phyloP scores from a whole-genome alignment of 2,797 vertebrate genomes.

The Platyrinchus mystaceus region DNA sequence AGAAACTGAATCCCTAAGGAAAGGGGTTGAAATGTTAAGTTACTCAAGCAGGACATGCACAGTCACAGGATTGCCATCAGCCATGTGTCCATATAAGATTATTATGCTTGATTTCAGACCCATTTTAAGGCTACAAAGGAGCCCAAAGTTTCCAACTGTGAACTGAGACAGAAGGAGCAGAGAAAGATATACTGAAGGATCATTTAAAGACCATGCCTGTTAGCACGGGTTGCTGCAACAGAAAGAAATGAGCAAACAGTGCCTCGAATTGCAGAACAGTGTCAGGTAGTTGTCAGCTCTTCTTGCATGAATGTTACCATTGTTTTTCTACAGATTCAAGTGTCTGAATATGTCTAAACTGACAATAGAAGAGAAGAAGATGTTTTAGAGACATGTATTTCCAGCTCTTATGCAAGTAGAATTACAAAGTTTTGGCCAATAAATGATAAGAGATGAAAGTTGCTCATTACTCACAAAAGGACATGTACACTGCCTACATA shows the following conservation, averaged over 20 bases:
- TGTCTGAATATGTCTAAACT: neutral
- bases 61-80: rapidly evolving
- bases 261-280: neutral
- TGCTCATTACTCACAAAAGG: neutral
- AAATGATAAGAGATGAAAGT: neutral
- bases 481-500: neutral
- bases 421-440: neutral
- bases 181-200: neutral
- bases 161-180: neutral
- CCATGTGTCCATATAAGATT: neutral
- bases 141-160: neutral
- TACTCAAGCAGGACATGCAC: neutral
- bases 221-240: neutral
- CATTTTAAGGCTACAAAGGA: neutral
- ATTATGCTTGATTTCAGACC: neutral
- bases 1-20: neutral
- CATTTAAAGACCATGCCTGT: neutral
- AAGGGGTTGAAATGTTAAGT: neutral
- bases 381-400: neutral
- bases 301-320: neutral
- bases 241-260: neutral
- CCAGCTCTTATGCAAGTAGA: neutral
- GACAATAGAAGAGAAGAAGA: neutral
- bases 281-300: neutral
- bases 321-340: neutral